Evolutionary conservation across 2,888 invertebrate species (phyloP), one percentile per base, ranked within the genome.

Genomic region (Phengaris arion): DNA sequence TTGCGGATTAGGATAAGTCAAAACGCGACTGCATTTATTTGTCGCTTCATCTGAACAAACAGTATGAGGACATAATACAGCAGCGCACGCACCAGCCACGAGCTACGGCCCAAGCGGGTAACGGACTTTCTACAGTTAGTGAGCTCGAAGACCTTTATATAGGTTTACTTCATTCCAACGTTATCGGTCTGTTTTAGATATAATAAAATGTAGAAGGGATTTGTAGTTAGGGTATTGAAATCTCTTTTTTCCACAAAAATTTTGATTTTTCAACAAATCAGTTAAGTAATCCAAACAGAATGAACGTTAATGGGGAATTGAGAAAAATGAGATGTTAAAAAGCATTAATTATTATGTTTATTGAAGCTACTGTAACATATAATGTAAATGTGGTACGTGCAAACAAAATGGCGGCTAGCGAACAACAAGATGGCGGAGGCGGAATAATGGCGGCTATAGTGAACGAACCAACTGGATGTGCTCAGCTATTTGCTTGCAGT

Each of bases 401-500:
- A 80, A 79, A 79, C 82, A 86, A 87, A 76, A 85, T 86, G 84
- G 85, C 83, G 81, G 79, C 80, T 74, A 81, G 78, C 80, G 78
- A 73, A 78, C 82, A 84, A 84, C 84, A 85, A 86, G 79, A 87
- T 85, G 85, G 82, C 83, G 77, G 78, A 84, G 84, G 82, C 83
- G 79, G 77, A 81, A 76, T 76, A 80, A 88, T 88, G 87, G 87
- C 85, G 83, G 82, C 84, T 83, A 83, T 76, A 85, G 80, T 85
- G 85, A 87, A 94, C 94, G 86, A 93, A 94, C 94, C 94, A 94
- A 89, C 86, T 94, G 94, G 85, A 94, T 92, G 86, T 94, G 94
- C 78, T 94, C 94, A 83, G 94, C 94, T 84, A 94, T 93, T 89
- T 92, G 93, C 91, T 94, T 94, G 93, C 94, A 94, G 93, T 94